These are phyloP conservation scores for Lytechinus pictus DNA, from an alignment of 35 echinoderm and acorn worm species.

Conservation along the genomic window DNA sequence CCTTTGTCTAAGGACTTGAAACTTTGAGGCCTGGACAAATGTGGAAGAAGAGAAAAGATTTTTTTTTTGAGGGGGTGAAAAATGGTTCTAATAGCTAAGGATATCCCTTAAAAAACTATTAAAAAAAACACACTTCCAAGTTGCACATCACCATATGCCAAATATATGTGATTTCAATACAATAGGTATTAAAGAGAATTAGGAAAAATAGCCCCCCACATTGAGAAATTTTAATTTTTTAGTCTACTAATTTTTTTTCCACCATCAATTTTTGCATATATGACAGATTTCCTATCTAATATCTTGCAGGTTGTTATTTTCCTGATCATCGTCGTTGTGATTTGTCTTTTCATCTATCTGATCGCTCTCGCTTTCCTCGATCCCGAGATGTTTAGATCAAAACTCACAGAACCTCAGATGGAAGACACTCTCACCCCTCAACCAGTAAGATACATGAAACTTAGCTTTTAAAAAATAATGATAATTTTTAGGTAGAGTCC, in stretches of 20 bases:
- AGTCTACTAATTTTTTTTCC: background rate
- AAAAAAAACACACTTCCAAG: too few species aligned
- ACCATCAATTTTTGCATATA: background rate
- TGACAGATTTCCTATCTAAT: background rate
- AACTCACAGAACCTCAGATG: background rate
- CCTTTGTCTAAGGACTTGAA: too few species aligned
- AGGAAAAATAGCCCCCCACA: background rate
- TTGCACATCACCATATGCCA: too few species aligned
- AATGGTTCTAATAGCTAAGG: too few species aligned
- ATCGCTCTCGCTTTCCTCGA: background rate
- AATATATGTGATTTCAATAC: too few species aligned
- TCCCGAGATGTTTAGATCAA: slow-evolving; percentile 15
- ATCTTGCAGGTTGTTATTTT: background rate
- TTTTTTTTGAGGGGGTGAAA: too few species aligned
- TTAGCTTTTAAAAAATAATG: too few species aligned
- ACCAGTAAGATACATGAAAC: background rate
- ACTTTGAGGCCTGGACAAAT: too few species aligned
- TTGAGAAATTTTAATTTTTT: background rate
- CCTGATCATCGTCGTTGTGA: slow-evolving; percentile 11
- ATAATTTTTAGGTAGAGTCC: too few species aligned
- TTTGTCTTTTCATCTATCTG: background rate
- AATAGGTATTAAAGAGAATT: too few species aligned
- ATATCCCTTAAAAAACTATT: too few species aligned
- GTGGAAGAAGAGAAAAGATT: too few species aligned
- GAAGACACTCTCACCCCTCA: background rate